Base-by-base conservation (phyloP, 2,797 vertebrate genomes). In the Mus caroli region DNA sequence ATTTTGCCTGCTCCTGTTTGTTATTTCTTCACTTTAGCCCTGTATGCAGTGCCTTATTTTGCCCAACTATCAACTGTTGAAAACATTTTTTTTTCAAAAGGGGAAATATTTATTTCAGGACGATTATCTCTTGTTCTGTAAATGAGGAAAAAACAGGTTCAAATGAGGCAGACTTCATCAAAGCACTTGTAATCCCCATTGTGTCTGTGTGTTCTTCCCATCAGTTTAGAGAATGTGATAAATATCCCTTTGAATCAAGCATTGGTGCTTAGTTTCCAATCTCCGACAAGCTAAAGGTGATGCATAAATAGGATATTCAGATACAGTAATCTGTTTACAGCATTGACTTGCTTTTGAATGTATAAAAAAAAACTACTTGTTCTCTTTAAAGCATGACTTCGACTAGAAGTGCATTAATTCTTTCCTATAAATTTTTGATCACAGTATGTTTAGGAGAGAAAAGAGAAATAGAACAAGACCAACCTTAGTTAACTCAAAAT, bases 91-190 rank as follows among this genome's bases (percentile, higher is more conserved):
- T n/a, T 71, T 37, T 37, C 2, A 77, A 94, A 98, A 95, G 77
- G 94, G 64, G 69, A 98, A 97, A 97, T 87, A 97, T 31, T 97
- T 1, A 94, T 97, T 98, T 98, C 97, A 92, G 93, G 89, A 88
- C 60, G 92, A 97, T 98, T 97, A 97, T 97, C 69, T 98, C 96
- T 97, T 90, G 90, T 97, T 98, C 90, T 71, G 80, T 95, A 95
- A 97, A 97, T 95, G 97, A 98, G 94, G 92, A 73, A 96, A n/a
- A 98, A 98, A 94, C 87, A 98, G 94, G 86, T 97, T 98, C 92
- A 97, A 98, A 98, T 97, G 84, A 95, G 92, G 88, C 93, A 94
- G 79, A 93, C 71, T 96, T 97, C 91, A 95, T 98, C 91, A 97
- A 96, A 98, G 97, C 37, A 60, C 80, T 96, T 98, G 79, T 97